phyloP scores from a whole-genome alignment of 2,113 vertebrate species.

The Rhipidura dahli region DNA sequence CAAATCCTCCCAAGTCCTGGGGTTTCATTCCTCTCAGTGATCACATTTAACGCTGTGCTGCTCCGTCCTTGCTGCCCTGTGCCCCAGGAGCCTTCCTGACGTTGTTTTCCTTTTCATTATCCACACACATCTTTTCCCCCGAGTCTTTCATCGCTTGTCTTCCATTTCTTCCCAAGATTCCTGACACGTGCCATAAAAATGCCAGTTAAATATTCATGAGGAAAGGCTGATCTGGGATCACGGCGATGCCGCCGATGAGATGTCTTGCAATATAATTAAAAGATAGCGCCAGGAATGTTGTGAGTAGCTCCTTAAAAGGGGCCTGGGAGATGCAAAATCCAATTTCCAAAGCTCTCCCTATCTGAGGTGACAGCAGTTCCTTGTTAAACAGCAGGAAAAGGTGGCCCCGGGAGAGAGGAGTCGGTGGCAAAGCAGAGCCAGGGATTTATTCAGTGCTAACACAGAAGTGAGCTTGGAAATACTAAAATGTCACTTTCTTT shows the following conservation, averaged over 20 bases:
- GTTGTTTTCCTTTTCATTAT: background rate
- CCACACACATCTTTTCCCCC: background rate
- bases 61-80: background rate
- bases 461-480: background rate
- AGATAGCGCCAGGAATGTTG: background rate
- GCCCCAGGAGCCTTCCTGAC: background rate
- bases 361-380: background rate
- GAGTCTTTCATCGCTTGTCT: background rate
- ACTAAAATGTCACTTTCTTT: background rate
- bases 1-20: background rate
- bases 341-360: background rate
- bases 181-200: background rate
- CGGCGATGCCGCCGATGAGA: accelerated
- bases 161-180: background rate
- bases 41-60: accelerated
- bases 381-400: background rate
- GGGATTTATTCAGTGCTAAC: background rate
- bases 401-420: background rate
- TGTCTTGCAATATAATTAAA: background rate
- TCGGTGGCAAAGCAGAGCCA: background rate
- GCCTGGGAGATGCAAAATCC: background rate
- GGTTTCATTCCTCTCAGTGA: background rate
- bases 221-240: background rate
- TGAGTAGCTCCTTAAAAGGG: background rate
- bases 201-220: background rate